Base-by-base conservation (phyloP, 2,113 vertebrate species). In the Crotalus viridis region DNA sequence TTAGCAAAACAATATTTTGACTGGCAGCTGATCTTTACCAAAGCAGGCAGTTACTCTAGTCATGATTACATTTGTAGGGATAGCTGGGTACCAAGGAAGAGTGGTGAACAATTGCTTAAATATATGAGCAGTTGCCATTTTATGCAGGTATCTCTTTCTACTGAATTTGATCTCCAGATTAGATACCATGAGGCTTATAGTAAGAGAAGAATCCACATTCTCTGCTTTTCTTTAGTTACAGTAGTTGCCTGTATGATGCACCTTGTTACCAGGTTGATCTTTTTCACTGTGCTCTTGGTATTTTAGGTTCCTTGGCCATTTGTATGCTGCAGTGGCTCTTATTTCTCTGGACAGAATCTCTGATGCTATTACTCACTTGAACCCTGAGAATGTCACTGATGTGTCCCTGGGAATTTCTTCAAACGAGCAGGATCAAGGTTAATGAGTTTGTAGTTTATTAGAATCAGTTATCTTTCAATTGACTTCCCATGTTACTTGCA, bases 331-430 rank as follows among this genome's bases (percentile, higher is more conserved):
- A 93, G 99, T 99, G 97, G 99, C 99, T 85, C 99, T 99, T 95
- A 99, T 99, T 97, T 99, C 99, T 95, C 96, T 99, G 95, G 99
- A 99, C 98, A 98, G 99, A 96, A 99, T 99, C 97, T 99, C 99
- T 28, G 99, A 99, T 89, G 99, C 99, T 33, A 99, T 99, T 93
- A 97, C 98, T 94, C 99, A 99, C 97, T 98, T 99, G 96, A 99
- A 99, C 97, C 99, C 99, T 0, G 99, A 99, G 96, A 99, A 99
- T 0, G 98, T 99, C 96, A 99, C 98, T 9, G 99, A 99, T 61
- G 99, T 99, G 93, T 99, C 98, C 57, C 97, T 99, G 26, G 99
- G 98, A 57, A 97, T 99, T 89, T 98, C 98, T 90, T 98, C 98
- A 94, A 99, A 98, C 28, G 99, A 99, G 74, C 99, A 99, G 94